Evolutionary conservation across 2,797 vertebrate species (phyloP).

Genomic region (Myotis planiceps): DNA sequence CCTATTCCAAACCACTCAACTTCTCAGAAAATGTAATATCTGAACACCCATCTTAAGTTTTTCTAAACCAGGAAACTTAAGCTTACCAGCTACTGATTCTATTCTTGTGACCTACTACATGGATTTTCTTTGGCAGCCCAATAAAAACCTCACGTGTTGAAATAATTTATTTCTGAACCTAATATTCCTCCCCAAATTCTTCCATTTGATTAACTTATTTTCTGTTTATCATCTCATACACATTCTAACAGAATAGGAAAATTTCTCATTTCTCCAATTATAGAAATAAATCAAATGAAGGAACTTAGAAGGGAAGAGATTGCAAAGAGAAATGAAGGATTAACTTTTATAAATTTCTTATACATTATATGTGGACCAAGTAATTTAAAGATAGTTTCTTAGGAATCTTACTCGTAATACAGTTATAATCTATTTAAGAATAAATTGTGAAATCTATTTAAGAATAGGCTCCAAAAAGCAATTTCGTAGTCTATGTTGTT

Average conservation of each 20-base stretch:
- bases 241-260: conserved; percentile 73
- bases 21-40: conserved; percentile 42
- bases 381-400: conserved; percentile 43
- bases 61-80: conserved; percentile 71
- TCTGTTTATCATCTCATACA: conserved; percentile 76
- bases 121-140: conserved; percentile 81
- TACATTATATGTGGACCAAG: background rate
- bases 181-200: conserved; percentile 76
- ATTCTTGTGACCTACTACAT: conserved; percentile 75
- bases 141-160: conserved; percentile 72
- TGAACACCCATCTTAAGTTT: conserved; percentile 50
- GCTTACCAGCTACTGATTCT: conserved; percentile 61
- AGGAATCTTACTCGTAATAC: conserved; percentile 12
- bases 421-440: conserved; percentile 50
- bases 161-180: conserved; percentile 81
- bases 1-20: conserved; percentile 61
- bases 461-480: conserved; percentile 4
- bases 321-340: background rate
- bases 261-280: conserved; percentile 73
- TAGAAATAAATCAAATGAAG: conserved; percentile 63
- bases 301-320: conserved; percentile 46
- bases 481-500: background rate
- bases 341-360: conserved; percentile 27
- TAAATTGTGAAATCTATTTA: conserved; percentile 17
- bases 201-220: conserved; percentile 79